These are phyloP conservation scores for Todiramphus chloris DNA, from an alignment of 2,113 vertebrate genomes.

Conservation along the genomic window DNA sequence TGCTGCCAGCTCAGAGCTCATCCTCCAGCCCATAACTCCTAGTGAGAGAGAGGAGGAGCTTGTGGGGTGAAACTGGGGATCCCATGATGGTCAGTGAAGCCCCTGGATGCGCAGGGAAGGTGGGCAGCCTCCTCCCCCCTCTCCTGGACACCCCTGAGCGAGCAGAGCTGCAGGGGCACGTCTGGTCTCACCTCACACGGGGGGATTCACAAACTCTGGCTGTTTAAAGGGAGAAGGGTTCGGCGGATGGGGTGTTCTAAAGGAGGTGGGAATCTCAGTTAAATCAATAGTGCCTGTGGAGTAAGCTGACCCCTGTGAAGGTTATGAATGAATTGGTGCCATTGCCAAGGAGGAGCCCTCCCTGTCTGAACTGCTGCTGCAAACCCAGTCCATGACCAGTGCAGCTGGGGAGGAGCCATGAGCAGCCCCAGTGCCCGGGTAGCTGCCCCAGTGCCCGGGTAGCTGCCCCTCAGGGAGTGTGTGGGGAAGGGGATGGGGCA, in stretches of 20 bases:
- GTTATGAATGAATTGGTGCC: background rate
- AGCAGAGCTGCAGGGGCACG: accelerated
- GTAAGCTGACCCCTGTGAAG: background rate
- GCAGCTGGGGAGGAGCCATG: accelerated
- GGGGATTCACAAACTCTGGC: background rate
- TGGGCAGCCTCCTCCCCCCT: too few species aligned
- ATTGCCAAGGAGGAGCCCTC: background rate
- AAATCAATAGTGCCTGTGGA: background rate
- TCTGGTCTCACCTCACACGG: accelerated
- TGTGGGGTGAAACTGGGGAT: background rate
- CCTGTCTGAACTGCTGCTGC: background rate
- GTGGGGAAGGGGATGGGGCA: background rate
- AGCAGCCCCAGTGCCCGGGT: accelerated
- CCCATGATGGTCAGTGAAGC: background rate
- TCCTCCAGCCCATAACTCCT: background rate
- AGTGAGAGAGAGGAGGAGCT: background rate
- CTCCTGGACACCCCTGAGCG: accelerated
- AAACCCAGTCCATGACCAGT: accelerated
- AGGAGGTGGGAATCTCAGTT: background rate
- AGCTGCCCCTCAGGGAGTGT: accelerated
- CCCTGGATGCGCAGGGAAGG: background rate
- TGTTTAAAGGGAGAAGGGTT: background rate
- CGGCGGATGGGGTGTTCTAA: background rate
- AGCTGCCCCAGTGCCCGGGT: background rate
- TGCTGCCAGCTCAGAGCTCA: background rate